phyloP scores from a whole-genome alignment of 2,113 vertebrate species.

The Xiphophorus couchianus region DNA sequence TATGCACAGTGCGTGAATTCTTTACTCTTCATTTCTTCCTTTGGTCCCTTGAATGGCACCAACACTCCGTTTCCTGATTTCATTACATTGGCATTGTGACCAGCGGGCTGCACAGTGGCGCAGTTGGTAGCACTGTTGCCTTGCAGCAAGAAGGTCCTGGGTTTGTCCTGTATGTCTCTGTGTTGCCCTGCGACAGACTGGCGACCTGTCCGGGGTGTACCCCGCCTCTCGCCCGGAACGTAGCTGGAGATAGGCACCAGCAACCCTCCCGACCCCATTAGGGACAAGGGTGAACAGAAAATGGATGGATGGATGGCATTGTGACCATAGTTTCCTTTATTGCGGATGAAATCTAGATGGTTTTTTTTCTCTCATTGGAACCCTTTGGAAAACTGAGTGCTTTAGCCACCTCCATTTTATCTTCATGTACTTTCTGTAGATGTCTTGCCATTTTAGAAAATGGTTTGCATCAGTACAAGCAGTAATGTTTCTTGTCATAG shows the following conservation, averaged over 20 bases:
- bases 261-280: too few species aligned
- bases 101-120: too few species aligned
- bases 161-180: too few species aligned
- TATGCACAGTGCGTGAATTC: conserved; percentile 56
- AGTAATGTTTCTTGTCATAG: conserved; percentile 45
- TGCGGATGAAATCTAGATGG: conserved; percentile 37
- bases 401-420: conserved; percentile 35
- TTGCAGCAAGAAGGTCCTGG: too few species aligned
- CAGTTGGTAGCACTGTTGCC: too few species aligned
- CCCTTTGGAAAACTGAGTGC: conserved; percentile 43
- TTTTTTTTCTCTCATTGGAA: conserved; percentile 42
- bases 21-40: conserved; percentile 22
- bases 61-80: conserved; percentile 42
- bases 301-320: too few species aligned
- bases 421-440: conserved; percentile 23
- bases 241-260: too few species aligned
- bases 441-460: conserved; percentile 41
- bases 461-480: conserved; percentile 27
- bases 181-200: too few species aligned
- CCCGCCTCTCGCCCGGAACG: too few species aligned
- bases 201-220: too few species aligned
- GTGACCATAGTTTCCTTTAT: conserved; percentile 52
- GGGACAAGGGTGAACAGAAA: too few species aligned
- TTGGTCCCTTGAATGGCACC: conserved; percentile 39
- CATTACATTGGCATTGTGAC: too few species aligned